These are phyloP conservation scores for Malurus melanocephalus DNA, from an alignment of 2,113 vertebrate species.

Conservation along the genomic window DNA sequence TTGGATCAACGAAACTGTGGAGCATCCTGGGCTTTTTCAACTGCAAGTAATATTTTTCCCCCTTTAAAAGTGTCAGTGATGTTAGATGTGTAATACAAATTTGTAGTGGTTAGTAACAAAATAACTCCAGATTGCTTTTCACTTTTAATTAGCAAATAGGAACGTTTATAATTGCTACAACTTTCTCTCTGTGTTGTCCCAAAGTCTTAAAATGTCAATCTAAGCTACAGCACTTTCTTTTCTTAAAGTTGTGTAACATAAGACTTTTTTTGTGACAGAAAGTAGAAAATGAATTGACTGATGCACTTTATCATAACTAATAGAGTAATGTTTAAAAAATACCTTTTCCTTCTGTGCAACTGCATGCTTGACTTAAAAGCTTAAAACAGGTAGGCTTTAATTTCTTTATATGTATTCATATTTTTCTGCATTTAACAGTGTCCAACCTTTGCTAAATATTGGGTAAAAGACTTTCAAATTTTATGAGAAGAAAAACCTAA, in stretches of 20 bases:
- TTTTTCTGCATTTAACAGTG: not conserved
- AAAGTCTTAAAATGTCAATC: not conserved
- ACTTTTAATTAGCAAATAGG: not conserved
- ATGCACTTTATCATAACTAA: fast-evolving
- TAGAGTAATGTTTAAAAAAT: not conserved
- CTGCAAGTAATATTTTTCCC: slow-evolving; percentile 70
- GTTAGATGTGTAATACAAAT: not conserved
- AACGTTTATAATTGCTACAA: not conserved
- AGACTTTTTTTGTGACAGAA: not conserved
- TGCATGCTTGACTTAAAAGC: not conserved
- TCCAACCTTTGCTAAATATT: not conserved
- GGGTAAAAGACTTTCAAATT: not conserved
- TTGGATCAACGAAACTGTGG: slow-evolving; percentile 77
- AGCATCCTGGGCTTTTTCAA: slow-evolving; percentile 82
- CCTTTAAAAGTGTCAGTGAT: not conserved
- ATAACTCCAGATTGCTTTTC: not conserved
- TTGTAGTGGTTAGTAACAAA: not conserved
- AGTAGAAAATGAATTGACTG: not conserved
- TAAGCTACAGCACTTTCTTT: not conserved
- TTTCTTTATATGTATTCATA: not conserved
- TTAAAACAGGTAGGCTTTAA: not conserved
- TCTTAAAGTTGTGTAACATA: not conserved
- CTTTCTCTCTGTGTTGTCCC: not conserved
- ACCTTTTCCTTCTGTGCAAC: not conserved
- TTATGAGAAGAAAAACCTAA: not conserved